phyloP scores from a whole-genome alignment of 37 sponge, comb jelly and placozoan genomes.

The Beroe forskalii region DNA sequence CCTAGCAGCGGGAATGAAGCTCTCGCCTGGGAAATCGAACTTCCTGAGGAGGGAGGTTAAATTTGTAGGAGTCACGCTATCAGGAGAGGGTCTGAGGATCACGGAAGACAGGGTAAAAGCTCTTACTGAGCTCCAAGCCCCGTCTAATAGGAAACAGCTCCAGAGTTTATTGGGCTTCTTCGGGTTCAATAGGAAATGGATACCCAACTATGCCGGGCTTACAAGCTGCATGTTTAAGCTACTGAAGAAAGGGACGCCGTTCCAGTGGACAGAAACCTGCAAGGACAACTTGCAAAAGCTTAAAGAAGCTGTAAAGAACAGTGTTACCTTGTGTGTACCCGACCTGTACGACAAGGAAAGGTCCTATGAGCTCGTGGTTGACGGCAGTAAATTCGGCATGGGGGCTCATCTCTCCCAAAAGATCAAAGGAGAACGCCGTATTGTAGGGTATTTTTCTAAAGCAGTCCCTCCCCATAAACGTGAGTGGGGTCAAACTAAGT shows the following conservation, averaged over 20 bases:
- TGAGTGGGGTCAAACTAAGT: not conserved
- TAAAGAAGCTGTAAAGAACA: not conserved
- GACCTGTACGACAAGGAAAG: not conserved
- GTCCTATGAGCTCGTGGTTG: not conserved
- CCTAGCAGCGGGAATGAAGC: not conserved
- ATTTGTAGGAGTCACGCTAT: not conserved
- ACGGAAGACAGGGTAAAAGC: slow-evolving; percentile 3
- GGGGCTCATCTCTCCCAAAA: not conserved
- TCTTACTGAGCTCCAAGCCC: not conserved
- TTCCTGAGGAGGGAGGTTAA: not conserved
- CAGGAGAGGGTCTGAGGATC: not conserved
- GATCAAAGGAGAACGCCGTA: not conserved
- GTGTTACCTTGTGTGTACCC: not conserved
- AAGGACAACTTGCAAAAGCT: not conserved
- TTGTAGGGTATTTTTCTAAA: not conserved
- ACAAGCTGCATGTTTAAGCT: not conserved
- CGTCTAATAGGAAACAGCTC: not conserved
- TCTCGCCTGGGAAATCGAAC: not conserved
- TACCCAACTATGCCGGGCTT: not conserved
- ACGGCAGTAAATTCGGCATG: not conserved
- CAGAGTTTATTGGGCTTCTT: not conserved
- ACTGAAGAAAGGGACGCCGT: not conserved
- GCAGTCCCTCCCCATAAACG: not conserved
- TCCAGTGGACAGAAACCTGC: not conserved
- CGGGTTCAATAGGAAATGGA: not conserved